These are phyloP conservation scores for Entomobrya multifasciata DNA, from an alignment of 2,888 invertebrate species.

Conservation along the genomic window DNA sequence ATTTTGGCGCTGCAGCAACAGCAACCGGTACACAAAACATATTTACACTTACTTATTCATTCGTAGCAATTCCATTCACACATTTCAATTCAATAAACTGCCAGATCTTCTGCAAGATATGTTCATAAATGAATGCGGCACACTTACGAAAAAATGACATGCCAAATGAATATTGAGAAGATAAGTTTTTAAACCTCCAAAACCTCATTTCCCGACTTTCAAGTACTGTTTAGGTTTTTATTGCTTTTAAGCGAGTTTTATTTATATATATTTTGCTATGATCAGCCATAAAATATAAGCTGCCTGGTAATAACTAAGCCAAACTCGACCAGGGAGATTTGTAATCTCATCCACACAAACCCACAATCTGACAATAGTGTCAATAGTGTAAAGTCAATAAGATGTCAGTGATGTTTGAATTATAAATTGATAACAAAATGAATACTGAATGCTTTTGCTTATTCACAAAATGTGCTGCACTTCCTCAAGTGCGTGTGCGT, in stretches of 20 bases:
- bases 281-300: conserved; percentile 59
- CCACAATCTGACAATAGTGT: too few species aligned
- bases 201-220: neutral
- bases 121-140: conserved; percentile 23
- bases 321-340: too few species aligned
- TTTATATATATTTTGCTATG: conserved; percentile 18
- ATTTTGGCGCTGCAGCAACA: too few species aligned
- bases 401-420: too few species aligned
- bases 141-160: conserved; percentile 62
- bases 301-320: conserved; percentile 42
- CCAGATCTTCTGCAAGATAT: neutral
- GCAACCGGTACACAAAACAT: too few species aligned
- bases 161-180: conserved; percentile 54
- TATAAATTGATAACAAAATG: too few species aligned
- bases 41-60: neutral
- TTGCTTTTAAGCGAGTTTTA: neutral
- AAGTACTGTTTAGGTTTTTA: neutral
- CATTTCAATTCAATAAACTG: neutral
- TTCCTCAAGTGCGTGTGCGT: too few species aligned
- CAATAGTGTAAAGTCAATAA: too few species aligned
- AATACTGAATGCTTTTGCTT: too few species aligned
- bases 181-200: conserved; percentile 43
- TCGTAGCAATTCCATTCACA: neutral
- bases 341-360: too few species aligned
- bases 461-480: too few species aligned